Evolutionary conservation across 1,140 invertebrate genomes (phyloP).

Genomic region (Saccostrea cuccullata): DNA sequence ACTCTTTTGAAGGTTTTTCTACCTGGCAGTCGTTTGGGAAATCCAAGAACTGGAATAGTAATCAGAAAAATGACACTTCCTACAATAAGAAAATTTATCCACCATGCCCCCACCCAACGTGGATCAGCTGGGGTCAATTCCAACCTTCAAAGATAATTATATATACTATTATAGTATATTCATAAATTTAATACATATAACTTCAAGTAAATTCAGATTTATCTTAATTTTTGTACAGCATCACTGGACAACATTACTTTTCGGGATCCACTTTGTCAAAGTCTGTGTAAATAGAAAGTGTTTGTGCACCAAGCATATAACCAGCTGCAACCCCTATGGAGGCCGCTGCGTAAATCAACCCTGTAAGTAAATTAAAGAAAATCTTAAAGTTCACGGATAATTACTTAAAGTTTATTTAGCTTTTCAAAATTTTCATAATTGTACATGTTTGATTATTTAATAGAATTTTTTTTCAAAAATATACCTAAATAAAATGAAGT

Average conservation of each 20-base stretch:
- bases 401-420: too few species aligned
- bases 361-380: slow-evolving; percentile 40
- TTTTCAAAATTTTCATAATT: too few species aligned
- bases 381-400: too few species aligned
- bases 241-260: slow-evolving; percentile 36
- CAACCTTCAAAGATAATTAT: slow-evolving; percentile 44
- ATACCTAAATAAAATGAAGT: slow-evolving; percentile 83
- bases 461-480: slow-evolving; percentile 70
- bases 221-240: too few species aligned
- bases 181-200: too few species aligned
- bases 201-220: too few species aligned
- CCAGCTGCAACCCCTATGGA: slow-evolving; percentile 94
- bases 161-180: too few species aligned
- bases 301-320: slow-evolving; percentile 89
- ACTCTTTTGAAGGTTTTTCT: too few species aligned
- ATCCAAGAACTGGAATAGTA: slow-evolving; percentile 58
- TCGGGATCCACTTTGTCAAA: slow-evolving; percentile 78
- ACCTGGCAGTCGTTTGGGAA: slow-evolving; percentile 64
- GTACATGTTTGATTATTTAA: too few species aligned
- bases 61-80: slow-evolving; percentile 59
- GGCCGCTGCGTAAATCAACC: slow-evolving; percentile 88
- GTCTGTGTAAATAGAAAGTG: slow-evolving; percentile 93
- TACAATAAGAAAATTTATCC: slow-evolving; percentile 62
- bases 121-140: slow-evolving; percentile 57
- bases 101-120: slow-evolving; percentile 68